Percentiles rank a stretch among this genome's conserved stretches.
phyloP scores from a whole-genome alignment of 2,888 invertebrate species.

The Lasioglossum vierecki region DNA sequence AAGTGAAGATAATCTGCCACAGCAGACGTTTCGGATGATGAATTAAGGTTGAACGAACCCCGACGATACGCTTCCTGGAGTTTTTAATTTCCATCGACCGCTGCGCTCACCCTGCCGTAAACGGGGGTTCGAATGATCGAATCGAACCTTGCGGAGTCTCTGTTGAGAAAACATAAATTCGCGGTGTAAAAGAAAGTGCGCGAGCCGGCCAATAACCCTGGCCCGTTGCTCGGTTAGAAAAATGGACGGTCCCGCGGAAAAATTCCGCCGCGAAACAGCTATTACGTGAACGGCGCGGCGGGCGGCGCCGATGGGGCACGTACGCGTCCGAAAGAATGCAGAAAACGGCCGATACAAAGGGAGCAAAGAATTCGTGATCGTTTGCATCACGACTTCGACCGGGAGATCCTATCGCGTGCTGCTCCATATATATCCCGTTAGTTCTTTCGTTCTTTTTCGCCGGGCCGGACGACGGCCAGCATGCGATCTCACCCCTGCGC shows the following conservation, averaged over 20 bases:
- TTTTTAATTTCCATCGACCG: neutral
- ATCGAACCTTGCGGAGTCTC: conserved; percentile 15
- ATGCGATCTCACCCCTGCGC: conserved; percentile 65
- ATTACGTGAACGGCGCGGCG: conserved; percentile 40
- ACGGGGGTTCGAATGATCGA: conserved; percentile 13
- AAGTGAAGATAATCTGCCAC: neutral
- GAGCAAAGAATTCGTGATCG: conserved; percentile 78
- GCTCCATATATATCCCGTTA: conserved; percentile 69
- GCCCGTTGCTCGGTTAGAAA: conserved; percentile 41
- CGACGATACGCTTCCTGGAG: neutral
- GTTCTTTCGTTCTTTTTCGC: conserved; percentile 64
- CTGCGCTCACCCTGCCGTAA: neutral
- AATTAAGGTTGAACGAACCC: neutral
- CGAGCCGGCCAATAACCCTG: conserved; percentile 24
- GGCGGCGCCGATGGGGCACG: conserved; percentile 14
- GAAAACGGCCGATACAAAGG: conserved; percentile 62
- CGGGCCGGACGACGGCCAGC: conserved; percentile 38
- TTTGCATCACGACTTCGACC: conserved; percentile 72
- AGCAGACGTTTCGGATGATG: neutral
- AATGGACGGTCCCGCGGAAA: conserved; percentile 52
- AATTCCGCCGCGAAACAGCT: conserved; percentile 54
- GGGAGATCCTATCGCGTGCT: conserved; percentile 78
- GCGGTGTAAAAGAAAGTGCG: neutral
- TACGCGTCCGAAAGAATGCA: conserved; percentile 59
- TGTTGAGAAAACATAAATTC: conserved; percentile 20